A percentile compares a stretch with the other conserved stretches of the same genome.
phyloP scores from a whole-genome alignment of 2,113 vertebrate genomes.

The Indicator indicator region DNA sequence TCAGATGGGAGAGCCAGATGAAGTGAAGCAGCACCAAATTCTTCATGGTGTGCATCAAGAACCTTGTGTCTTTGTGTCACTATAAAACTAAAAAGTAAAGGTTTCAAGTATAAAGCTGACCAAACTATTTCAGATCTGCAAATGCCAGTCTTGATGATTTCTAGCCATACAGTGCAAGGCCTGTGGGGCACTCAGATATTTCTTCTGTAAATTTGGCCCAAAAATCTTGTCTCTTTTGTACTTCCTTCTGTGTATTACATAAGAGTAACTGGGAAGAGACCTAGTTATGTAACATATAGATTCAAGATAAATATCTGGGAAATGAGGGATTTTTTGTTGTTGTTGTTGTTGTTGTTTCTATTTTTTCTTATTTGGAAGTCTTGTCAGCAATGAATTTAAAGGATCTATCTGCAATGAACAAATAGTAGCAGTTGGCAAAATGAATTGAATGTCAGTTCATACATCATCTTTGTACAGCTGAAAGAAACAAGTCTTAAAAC shows the following conservation, averaged over 20 bases:
- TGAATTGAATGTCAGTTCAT: neutral
- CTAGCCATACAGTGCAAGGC: neutral
- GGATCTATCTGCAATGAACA: neutral
- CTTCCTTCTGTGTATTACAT: neutral
- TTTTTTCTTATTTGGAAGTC: neutral
- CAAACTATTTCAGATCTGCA: neutral
- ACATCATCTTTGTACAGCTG: neutral
- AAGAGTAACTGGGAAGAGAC: neutral
- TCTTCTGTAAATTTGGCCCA: neutral
- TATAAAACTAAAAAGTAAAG: neutral
- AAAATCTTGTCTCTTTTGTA: neutral
- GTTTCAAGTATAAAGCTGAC: neutral
- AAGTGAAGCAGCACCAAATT: neutral
- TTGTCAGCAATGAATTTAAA: neutral
- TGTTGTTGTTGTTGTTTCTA: neutral
- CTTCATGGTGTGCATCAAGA: neutral
- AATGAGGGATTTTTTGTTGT: neutral
- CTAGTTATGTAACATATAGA: neutral
- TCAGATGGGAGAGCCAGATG: neutral
- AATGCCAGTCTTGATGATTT: neutral
- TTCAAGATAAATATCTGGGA: neutral
- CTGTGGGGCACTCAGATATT: neutral
- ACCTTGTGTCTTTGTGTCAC: neutral
- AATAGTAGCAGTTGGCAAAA: neutral
- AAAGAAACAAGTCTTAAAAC: neutral